These are phyloP conservation scores for Taeniopygia guttata DNA, from an alignment of 2,797 vertebrate genomes.

Conservation along the genomic window DNA sequence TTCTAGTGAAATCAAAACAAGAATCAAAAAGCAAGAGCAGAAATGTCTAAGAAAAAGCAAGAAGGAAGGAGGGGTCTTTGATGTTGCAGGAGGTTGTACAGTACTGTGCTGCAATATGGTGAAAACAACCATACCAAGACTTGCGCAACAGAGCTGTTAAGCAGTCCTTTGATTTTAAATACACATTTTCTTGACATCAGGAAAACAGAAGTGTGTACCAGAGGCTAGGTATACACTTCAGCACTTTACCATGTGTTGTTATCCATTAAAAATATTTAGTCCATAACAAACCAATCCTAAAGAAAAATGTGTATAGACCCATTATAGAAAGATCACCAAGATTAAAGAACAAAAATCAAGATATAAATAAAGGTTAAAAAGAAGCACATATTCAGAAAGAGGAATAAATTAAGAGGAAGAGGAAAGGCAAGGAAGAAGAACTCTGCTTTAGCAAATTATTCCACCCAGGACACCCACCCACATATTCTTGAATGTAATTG, in stretches of 20 bases:
- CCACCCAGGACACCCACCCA: constrained; percentile 21
- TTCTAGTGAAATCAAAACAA: neutral
- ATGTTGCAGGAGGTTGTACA: neutral
- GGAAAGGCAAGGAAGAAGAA: constrained; percentile 1
- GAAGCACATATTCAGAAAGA: neutral
- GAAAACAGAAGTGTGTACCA: neutral
- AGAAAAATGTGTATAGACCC: neutral
- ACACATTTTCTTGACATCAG: neutral
- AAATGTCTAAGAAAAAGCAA: neutral
- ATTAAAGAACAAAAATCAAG: neutral
- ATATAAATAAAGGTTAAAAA: constrained; percentile 8
- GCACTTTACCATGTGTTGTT: neutral
- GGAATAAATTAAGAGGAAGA: constrained; percentile 33
- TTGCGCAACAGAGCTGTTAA: neutral
- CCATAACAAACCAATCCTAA: neutral
- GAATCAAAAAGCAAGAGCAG: neutral
- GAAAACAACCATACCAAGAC: neutral
- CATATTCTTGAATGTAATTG: neutral
- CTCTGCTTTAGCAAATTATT: constrained; percentile 26
- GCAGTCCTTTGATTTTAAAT: neutral
- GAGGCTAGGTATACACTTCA: neutral
- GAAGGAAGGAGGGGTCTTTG: neutral
- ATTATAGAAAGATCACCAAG: neutral
- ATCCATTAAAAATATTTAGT: neutral
- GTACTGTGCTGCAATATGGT: neutral